Base-by-base conservation (phyloP, 2,888 invertebrate genomes). In the Tuta absoluta region DNA sequence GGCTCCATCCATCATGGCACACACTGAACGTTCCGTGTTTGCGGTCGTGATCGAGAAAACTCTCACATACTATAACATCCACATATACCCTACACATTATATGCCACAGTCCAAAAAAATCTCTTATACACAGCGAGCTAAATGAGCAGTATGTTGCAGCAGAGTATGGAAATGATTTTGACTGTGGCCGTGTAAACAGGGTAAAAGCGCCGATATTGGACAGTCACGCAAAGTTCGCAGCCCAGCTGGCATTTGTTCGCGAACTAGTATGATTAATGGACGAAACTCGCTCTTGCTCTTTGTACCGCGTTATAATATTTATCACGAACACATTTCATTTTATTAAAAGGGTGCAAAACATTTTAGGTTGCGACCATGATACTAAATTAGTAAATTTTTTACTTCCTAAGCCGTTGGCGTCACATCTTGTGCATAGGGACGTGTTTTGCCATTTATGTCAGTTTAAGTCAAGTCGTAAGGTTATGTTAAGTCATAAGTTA, bases 211-310 rank as follows among this genome's bases (percentile, higher is more conserved):
- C 75, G 73, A 80, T 81, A 78, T 67, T 60, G 77, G 72, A 75
- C 76, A 73, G 70, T 72, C 74, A 75, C 74, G 75, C 75, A 72
- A 82, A 84, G 75, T 79, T 77, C 70, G 63, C 72, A 63, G 68
- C 65, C 72, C 81, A 82, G 75, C 80, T 78, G 83, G 77, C 77
- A 81, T 81, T 81, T 81, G 81, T 83, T 80, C 75, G 70, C 66
- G 71, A 84, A 85, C 84, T 84, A 81, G 79, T 73, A 80, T 85
- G 85, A 85, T 85, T 84, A 84, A 85, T 85, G 80, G 78, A 69
- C 71, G 70, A 70, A 80, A 82, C 79, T 81, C 77, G 75, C 77
- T 74, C 80, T 77, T 62, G 71, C 77, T 73, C 75, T 80, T 77
- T 80, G 84, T 74, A 75, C 73, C 68, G 67, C 72, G 71, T 72